Conservation (phyloP, 1,140 invertebrate genomes). For the Drosophila kikkawai region DNA sequence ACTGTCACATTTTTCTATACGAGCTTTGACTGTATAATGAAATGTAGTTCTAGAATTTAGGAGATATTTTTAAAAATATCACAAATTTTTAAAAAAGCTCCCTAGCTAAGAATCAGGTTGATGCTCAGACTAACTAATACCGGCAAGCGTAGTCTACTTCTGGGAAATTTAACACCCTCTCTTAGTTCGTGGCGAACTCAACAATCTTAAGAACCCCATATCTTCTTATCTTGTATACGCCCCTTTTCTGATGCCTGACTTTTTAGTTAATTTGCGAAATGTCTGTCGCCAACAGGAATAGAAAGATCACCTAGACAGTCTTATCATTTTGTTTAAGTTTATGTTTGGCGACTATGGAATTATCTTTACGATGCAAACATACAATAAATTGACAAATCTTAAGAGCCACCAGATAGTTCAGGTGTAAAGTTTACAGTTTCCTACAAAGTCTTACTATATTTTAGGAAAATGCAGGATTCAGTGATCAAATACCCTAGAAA, state of each 20-base stretch:
- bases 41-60: no score
- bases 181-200: not conserved
- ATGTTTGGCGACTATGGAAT: not conserved
- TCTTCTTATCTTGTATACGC: not conserved
- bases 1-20: no score
- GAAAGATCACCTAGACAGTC: not conserved
- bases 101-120: not conserved
- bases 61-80: no score
- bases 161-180: not conserved
- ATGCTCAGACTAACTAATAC: not conserved
- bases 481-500: no score
- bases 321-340: not conserved
- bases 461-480: no score
- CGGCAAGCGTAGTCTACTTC: not conserved
- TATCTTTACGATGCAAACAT: conserved; percentile 6
- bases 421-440: not conserved
- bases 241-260: not conserved
- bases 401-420: not conserved
- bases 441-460: no score
- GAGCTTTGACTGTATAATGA: no score
- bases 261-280: not conserved
- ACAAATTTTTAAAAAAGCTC: not conserved
- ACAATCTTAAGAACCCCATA: not conserved
- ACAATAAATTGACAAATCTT: not conserved
- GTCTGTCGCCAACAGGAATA: not conserved